Evolutionary conservation across 2,113 vertebrate species (phyloP), one percentile per base, ranked within the genome.

Genomic region (Guaruba guarouba): DNA sequence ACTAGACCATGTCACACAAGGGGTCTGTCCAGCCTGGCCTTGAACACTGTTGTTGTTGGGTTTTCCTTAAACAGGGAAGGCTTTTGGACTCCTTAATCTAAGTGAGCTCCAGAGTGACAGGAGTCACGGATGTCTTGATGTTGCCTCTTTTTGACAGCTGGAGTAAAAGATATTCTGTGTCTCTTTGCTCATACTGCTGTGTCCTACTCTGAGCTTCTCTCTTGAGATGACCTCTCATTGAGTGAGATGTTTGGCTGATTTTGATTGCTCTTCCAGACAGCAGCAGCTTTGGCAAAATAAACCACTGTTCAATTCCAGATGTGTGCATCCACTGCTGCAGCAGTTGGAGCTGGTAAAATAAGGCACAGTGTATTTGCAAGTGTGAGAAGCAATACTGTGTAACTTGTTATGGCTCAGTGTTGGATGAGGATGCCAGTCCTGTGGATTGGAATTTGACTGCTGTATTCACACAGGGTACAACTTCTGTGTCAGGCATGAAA

Each of bases 231-330:
- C 82, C 18, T 59, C 18, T 67, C 49, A 19, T 0, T 83, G 62
- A 91, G 43, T 83, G 57, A 88, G 39, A 39, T 20, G 12, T 77
- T 74, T 10, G 48, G 24, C 28, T 79, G 24, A 17, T 43, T 82
- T 67, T 44, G 31, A 17, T 78, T 75, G 39, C 13, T 61, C 18
- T 71, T 79, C 17, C 5, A 41, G n/a, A 16, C 46, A 75, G 33
- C 74, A 70, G 64, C 66, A 94, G n/a, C 66, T 75, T 81, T 78
- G 74, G 55, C 24, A 66, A 84, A 89, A 67, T 70, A 8, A 78
- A 87, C 23, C 4, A 17, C 13, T 39, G 64, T 73, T 67, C 33
- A 24, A 5, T 78, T 67, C 15, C 43, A 67, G n/a, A 82, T 10
- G 46, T 54, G 15, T 59, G 17, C 54, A 27, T 39, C 48, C 15